Evolutionary conservation across 2,797 vertebrate genomes (phyloP).

Genomic region (Chrysolophus pictus): DNA sequence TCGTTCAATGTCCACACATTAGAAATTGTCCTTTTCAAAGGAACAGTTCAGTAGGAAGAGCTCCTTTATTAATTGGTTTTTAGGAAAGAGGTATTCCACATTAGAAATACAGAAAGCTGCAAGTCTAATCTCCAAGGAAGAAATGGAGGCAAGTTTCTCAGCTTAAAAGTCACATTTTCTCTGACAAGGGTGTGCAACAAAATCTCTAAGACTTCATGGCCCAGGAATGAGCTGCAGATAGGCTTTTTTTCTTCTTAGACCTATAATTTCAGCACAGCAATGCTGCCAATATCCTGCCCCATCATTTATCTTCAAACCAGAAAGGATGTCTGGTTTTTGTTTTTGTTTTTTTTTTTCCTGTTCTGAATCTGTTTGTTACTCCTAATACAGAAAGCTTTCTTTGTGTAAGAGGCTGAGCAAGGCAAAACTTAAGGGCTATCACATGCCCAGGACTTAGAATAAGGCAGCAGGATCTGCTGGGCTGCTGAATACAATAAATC

Average conservation of each 20-base stretch:
- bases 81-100: not conserved
- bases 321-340: not conserved
- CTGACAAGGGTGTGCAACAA: not conserved
- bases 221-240: not conserved
- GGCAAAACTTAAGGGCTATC: not conserved
- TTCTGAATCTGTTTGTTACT: not conserved
- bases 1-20: accelerated
- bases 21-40: not conserved
- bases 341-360: no score
- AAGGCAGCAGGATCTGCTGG: not conserved
- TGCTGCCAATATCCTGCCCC: not conserved
- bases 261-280: not conserved
- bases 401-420: not conserved
- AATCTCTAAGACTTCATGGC: not conserved
- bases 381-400: not conserved
- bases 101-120: not conserved
- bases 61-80: not conserved
- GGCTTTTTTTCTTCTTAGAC: not conserved
- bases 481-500: not conserved
- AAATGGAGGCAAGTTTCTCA: not conserved
- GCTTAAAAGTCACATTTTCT: not conserved
- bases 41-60: not conserved
- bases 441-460: not conserved
- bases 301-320: not conserved
- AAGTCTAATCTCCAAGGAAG: not conserved